Conservation (phyloP, 2,113 vertebrate genomes). For the Nipponia nippon region DNA sequence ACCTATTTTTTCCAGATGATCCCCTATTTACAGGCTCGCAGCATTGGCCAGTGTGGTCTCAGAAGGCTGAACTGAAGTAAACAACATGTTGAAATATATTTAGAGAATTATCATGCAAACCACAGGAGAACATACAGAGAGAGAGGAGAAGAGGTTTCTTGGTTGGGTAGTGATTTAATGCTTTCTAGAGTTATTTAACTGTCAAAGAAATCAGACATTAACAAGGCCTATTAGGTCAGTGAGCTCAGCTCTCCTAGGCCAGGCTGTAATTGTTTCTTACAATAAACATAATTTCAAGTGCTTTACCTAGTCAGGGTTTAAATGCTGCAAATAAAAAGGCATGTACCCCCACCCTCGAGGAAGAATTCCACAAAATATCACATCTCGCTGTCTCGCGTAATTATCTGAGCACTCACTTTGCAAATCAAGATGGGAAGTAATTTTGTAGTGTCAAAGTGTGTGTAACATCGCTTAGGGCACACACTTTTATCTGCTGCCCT, state of each 20-base stretch:
- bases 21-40: not conserved
- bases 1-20: slow-evolving; percentile 5
- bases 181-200: not conserved
- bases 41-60: not conserved
- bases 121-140: not conserved
- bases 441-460: not conserved
- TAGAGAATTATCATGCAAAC: slow-evolving; percentile 18
- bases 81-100: slow-evolving; percentile 42
- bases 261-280: not conserved
- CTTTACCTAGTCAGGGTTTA: not conserved
- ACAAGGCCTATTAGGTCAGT: not conserved
- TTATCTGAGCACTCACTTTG: slow-evolving; percentile 8
- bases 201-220: slow-evolving; percentile 21
- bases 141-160: not conserved
- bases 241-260: not conserved
- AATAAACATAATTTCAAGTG: not conserved
- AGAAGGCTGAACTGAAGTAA: slow-evolving; percentile 35
- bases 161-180: not conserved
- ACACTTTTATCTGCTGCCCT: not conserved
- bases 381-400: not conserved
- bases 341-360: not conserved
- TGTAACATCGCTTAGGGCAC: not conserved
- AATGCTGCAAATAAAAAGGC: not conserved
- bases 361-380: not conserved
- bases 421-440: not conserved